Evolutionary conservation across 2,797 vertebrate species (phyloP), one percentile per base, ranked within the genome.

Genomic region (Acrossocheilus fasciatus): DNA sequence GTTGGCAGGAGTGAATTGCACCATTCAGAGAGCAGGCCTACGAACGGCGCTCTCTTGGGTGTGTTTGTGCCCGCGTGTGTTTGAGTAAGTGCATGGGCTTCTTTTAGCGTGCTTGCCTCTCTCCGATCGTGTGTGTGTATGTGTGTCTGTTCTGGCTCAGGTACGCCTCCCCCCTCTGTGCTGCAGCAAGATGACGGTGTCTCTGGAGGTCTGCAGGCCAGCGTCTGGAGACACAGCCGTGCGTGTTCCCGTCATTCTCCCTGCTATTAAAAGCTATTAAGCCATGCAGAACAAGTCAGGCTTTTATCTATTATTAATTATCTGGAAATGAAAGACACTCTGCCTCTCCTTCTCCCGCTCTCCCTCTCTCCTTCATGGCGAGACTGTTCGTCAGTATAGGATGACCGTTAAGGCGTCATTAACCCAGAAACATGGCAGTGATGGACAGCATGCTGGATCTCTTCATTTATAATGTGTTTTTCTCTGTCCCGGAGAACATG

Each of bases 301-400:
- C 90, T 91, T 92, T 92, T 89, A 90, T 92, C 91, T 90, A 91
- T 89, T 89, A 90, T 91, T 91, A 91, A 92, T 91, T 91, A 92
- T 89, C 91, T 90, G 86, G 90, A 89, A 91, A 89, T 80, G 72
- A 81, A 86, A 89, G 85, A 87, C 80, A 64, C 74, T 86, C 73
- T 79, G 66, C 72, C 74, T 64, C 69, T 64, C 83, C 72, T 86
- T 45, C 59, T 72, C 72, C 72, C 66, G 12, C 81, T 69, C 54
- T 72, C 57, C 72, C 76, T 9, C 81, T 69, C 54, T 83, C 77
- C 87, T 86, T 81, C 83, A 75, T 89, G 80, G 69, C 34, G 79
- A 73, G 83, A 78, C 81, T 81, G 84, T 50, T 75, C 43, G 47
- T 88, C 76, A 78, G 85, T 79, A 80, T 84, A 88, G 85, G 74